A percentile compares a stretch with the other conserved stretches of the same genome.
phyloP scores from a whole-genome alignment of 2,113 vertebrate genomes.

The Heterotis niloticus region DNA sequence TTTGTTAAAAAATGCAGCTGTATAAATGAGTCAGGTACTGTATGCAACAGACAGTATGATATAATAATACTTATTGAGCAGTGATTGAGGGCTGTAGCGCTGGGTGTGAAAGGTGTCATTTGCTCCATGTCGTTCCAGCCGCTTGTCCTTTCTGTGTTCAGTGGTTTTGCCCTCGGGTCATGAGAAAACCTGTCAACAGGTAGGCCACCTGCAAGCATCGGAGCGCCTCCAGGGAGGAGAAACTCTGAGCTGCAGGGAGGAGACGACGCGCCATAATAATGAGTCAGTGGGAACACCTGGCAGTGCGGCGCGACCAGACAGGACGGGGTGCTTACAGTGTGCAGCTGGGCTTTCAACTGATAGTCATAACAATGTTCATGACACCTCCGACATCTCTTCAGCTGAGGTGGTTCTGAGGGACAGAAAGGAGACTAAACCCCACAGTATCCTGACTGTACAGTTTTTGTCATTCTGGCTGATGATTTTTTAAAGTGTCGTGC shows the following conservation, averaged over 20 bases:
- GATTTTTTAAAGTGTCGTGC: too few relatives aligned
- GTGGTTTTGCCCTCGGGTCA: background rate
- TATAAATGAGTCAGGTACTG: too few relatives aligned
- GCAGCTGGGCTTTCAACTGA: background rate
- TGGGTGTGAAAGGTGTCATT: too few relatives aligned
- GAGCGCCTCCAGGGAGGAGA: background rate
- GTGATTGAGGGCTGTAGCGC: too few relatives aligned
- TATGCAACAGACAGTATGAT: too few relatives aligned
- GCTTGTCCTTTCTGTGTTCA: too few relatives aligned
- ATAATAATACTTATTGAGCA: too few relatives aligned
- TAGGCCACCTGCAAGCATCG: conserved; percentile 35
- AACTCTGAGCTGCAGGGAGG: background rate
- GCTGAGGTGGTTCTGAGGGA: background rate
- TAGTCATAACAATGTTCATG: background rate
- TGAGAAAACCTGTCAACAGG: conserved; percentile 29
- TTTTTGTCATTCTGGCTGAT: too few relatives aligned
- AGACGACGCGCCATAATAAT: background rate
- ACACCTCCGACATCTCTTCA: background rate
- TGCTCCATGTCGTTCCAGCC: too few relatives aligned
- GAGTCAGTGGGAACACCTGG: background rate
- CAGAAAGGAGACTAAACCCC: background rate
- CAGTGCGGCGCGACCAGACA: background rate
- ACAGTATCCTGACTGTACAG: background rate
- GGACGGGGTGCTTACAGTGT: background rate
- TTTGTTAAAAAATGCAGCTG: too few relatives aligned